Evolutionary conservation across 2,797 vertebrate genomes (phyloP).

Genomic region (Spinibarbus caldwelli): DNA sequence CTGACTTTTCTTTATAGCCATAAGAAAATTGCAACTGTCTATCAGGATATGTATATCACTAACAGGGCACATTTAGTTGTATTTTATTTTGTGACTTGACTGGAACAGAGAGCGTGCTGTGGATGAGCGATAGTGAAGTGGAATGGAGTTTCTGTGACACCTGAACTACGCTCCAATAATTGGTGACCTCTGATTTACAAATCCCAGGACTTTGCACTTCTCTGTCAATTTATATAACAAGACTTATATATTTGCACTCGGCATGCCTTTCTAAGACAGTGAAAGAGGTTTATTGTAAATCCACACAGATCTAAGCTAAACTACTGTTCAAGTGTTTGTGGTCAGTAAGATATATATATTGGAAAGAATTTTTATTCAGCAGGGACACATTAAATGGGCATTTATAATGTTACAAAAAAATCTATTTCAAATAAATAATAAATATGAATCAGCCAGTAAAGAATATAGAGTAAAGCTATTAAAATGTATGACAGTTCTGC

Average conservation of each 20-base stretch:
- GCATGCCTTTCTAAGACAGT: background rate
- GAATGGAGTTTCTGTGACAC: background rate
- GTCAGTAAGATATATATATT: too few species aligned
- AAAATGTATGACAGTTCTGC: too few species aligned
- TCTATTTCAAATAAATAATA: too few species aligned
- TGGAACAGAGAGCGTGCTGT: too few species aligned
- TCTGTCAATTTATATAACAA: background rate
- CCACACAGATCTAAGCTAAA: background rate
- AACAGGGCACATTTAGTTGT: too few species aligned
- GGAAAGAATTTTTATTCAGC: background rate
- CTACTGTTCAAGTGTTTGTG: background rate
- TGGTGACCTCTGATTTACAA: constrained; percentile 12
- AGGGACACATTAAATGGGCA: background rate
- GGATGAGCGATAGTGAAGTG: too few species aligned
- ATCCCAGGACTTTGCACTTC: constrained; percentile 3
- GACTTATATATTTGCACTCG: background rate
- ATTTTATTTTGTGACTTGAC: too few species aligned
- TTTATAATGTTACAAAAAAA: background rate
- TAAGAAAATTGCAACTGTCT: too few species aligned
- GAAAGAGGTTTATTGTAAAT: background rate
- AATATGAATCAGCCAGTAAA: too few species aligned
- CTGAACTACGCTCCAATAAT: background rate
- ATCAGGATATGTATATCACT: too few species aligned
- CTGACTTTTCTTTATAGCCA: too few species aligned
- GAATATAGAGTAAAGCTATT: too few species aligned